Evolutionary conservation across 2,888 invertebrate species (phyloP).

Genomic region (Chymomyza procnemis): DNA sequence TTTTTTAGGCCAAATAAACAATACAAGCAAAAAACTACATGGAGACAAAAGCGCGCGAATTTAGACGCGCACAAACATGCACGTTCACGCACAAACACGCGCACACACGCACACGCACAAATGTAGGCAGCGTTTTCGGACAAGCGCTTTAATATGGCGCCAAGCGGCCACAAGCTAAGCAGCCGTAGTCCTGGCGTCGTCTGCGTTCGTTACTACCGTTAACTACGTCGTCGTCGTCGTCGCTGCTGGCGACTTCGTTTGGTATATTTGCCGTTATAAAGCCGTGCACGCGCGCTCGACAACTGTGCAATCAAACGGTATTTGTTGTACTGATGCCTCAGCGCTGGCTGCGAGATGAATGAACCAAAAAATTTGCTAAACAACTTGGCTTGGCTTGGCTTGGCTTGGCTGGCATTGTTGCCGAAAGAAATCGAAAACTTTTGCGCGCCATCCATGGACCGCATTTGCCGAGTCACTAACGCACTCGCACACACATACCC

Average conservation of each 20-base stretch:
- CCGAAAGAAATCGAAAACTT: conserved; percentile 53
- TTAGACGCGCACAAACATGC: conserved; percentile 23
- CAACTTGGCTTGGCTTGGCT: conserved; percentile 45
- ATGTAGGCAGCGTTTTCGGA: background rate
- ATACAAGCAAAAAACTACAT: conserved; percentile 25
- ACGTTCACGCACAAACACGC: conserved; percentile 14
- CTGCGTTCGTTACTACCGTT: background rate
- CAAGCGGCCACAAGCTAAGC: conserved; percentile 63
- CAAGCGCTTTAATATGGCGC: conserved; percentile 62
- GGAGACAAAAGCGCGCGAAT: conserved; percentile 68
- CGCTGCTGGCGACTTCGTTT: conserved; percentile 17
- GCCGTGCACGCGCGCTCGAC: conserved; percentile 32
- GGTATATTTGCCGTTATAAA: background rate
- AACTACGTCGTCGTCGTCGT: conserved; percentile 20
- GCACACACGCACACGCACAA: background rate
- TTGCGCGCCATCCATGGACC: conserved; percentile 48
- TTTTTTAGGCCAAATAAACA: conserved; percentile 35
- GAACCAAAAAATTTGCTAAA: conserved; percentile 64
- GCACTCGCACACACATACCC: conserved; percentile 5
- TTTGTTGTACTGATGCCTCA: conserved; percentile 56
- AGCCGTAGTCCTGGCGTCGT: conserved; percentile 24
- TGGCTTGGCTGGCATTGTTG: too few species aligned
- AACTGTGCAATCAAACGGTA: conserved; percentile 59
- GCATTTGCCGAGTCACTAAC: conserved; percentile 21
- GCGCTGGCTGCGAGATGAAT: conserved; percentile 54